Evolutionary conservation across 2,113 vertebrate genomes (phyloP), one percentile per base, ranked within the genome.

Genomic region (Saguinus midas): DNA sequence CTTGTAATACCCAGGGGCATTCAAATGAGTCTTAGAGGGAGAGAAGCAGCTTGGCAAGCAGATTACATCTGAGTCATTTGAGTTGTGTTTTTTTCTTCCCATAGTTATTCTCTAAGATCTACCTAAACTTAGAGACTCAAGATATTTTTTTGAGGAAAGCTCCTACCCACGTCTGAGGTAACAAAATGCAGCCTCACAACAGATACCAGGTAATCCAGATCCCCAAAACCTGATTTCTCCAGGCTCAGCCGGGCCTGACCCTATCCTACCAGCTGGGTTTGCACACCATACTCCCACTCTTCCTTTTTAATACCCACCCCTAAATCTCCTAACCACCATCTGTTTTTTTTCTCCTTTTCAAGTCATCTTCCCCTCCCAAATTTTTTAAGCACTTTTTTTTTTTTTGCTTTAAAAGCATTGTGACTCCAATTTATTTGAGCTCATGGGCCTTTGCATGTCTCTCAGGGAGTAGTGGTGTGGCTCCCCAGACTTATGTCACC

Each of bases 371-470:
- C 6, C 5, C 8, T 85, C 14, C 23, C 23, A 29, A 58, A 79
- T 79, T 45, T 94, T 95, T 75, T 25, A 83, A 83, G 76, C 20
- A 29, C 91, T 96, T 91, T 93, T 45, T 92, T 27, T 18, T 93
- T 96, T 89, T 93, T 45, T 87, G 68, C 73, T 68, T 92, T 23
- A 23, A 87, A 91, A 57, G 7, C 57, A 23, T 72, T 20, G 55
- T 45, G n/a, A 66, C 11, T 48, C 14, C 40, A 23, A 48, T 82
- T 81, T 95, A 17, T 90, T 64, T 48, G 25, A 72, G 55, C 48
- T 83, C 45, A 21, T 16, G 43, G 86, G 14, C 72, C 72, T 64
- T 92, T 80, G 21, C 88, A 90, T n/a, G 55, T 82, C 52, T 83
- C 83, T 97, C 96, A 80, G 82, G 95, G 86, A 80, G 12, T 72